Evolutionary conservation across 1,140 invertebrate species (phyloP), one percentile per base, ranked within the genome.

Genomic region (Caenorhabditis brenneri): DNA sequence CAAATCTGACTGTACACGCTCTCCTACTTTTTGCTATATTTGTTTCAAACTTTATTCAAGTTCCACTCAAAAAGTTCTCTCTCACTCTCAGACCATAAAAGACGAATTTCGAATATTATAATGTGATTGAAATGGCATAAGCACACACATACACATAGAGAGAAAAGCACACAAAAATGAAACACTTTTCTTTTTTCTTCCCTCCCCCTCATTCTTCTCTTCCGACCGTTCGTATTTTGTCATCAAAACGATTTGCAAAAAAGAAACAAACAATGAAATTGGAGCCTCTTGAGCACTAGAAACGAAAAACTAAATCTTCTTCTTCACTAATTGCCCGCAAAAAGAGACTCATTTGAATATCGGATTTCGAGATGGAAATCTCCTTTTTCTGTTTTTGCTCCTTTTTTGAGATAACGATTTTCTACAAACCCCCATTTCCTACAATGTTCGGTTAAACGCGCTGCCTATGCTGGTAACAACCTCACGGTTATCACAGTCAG

Each of bases 121-220:
- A 65, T 65, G n/a, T 39, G 58, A 24, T 65, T 58, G 58, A 19
- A 39, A 65, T 65, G 58, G 58, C 29, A 65, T 65, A 65, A 36
- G 31, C 58, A 36, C 58, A 65, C 58, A 65, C 24, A 31, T n/a
- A 29, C 10, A 12, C 55, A 65, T 9, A 39, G 16, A 33, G 58
- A 36, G 58, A 65, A 65, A 65, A 65, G 58, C 58, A 65, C 58
- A 65, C 58, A 55, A 9, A 36, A 65, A 58, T 29, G 58, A 65
- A 36, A 65, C 58, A 65, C 31, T 65, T 65, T 36, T 39, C 31
- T 27, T 10, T 65, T 31, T 39, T 22, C 22, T n/a, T 65, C n/a
- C 36, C 22, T 12, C 22, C 19, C 24, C 29, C 10, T 58, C 24
- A 29, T 16, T 27, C 24, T 12, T 31, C n/a, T 58, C 53, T 39